Evolutionary conservation across 2,797 vertebrate species (phyloP).

Genomic region (Tenualosa thibaudeaui): DNA sequence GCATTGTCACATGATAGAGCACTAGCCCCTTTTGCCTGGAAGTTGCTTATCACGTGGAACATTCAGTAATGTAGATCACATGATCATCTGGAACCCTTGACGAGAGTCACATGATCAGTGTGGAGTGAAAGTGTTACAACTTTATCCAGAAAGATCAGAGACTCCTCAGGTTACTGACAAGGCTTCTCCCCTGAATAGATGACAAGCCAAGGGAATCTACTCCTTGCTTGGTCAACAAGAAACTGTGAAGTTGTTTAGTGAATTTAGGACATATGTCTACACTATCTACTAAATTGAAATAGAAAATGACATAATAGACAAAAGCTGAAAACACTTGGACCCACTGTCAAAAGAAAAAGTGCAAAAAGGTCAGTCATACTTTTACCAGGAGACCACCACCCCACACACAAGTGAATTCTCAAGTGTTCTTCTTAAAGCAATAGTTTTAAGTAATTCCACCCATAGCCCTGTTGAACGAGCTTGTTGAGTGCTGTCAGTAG

Average conservation of each 20-base stretch:
- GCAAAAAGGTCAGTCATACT: too few species aligned
- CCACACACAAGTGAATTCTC: too few species aligned
- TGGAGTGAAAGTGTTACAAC: not conserved
- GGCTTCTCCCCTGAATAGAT: slow-evolving; percentile 5
- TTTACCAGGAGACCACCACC: too few species aligned
- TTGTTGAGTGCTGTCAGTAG: too few species aligned
- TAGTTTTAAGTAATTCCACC: too few species aligned
- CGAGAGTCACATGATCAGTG: slow-evolving; percentile 30
- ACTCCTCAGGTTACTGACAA: not conserved
- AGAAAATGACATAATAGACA: not conserved
- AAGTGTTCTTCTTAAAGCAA: too few species aligned
- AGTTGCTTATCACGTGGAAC: slow-evolving; percentile 13
- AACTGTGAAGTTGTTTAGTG: not conserved
- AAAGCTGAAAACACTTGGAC: too few species aligned
- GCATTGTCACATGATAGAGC: slow-evolving; percentile 37
- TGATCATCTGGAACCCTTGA: slow-evolving; percentile 34
- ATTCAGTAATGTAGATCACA: slow-evolving; percentile 27
- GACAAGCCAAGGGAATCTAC: not conserved
- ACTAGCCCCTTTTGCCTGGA: slow-evolving; percentile 30
- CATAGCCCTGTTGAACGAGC: too few species aligned
- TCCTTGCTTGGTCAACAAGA: not conserved
- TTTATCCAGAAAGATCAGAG: not conserved
- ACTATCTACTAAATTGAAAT: not conserved
- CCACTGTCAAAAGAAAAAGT: too few species aligned
- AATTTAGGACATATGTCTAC: not conserved